Conservation (phyloP, 2,113 vertebrate species). For the Megaleporinus macrocephalus region DNA sequence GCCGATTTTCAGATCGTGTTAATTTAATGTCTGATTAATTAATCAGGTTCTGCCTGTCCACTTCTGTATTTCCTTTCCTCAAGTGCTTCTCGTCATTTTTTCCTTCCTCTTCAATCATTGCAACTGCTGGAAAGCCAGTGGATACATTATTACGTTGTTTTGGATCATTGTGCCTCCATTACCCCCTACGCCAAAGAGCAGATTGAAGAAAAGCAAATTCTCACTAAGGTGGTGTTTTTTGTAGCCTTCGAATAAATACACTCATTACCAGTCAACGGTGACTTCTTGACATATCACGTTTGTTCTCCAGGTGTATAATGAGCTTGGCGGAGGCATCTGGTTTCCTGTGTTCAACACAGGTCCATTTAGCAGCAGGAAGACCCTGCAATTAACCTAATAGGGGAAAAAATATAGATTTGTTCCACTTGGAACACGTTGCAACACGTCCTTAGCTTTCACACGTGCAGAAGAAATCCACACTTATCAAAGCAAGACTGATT, state of each 20-base stretch:
- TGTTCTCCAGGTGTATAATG: slow-evolving; percentile 22
- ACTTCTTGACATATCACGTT: not conserved
- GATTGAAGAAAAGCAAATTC: not conserved
- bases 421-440: not conserved
- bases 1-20: not conserved
- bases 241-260: not conserved
- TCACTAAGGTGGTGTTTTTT: not conserved
- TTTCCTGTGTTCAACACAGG: not conserved
- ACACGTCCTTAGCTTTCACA: not conserved
- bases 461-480: not conserved
- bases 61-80: not conserved
- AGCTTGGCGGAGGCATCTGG: not conserved
- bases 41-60: not conserved
- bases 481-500: not conserved
- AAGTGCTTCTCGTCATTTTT: not conserved
- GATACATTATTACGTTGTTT: not conserved
- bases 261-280: not conserved
- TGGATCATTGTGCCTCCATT: not conserved
- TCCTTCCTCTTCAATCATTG: not conserved
- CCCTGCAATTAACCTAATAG: not conserved
- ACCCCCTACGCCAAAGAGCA: not conserved
- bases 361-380: not conserved
- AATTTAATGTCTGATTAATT: not conserved
- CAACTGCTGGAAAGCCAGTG: not conserved
- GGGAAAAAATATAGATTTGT: not conserved